Evolutionary conservation across 1,140 invertebrate species (phyloP).

Genomic region (Battus philenor): DNA sequence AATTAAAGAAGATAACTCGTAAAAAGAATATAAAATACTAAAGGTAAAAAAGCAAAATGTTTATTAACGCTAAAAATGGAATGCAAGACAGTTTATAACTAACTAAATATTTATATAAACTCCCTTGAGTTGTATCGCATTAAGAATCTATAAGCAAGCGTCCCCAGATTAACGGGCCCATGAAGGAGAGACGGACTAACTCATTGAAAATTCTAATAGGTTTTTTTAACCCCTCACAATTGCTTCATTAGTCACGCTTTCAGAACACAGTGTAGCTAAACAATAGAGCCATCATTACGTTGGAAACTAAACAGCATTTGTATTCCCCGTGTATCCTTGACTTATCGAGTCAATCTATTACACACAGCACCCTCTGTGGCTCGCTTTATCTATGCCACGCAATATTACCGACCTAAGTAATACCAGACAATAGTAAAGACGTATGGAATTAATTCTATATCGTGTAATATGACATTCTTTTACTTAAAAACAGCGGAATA

Average conservation of each 20-base stretch:
- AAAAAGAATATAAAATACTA: too few relatives aligned
- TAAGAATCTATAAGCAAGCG: neutral
- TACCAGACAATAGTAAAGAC: conserved; percentile 28
- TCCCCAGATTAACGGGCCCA: conserved; percentile 11
- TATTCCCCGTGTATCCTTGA: conserved; percentile 5
- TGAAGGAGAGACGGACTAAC: conserved; percentile 11
- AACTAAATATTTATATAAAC: too few relatives aligned
- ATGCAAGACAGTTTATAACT: too few relatives aligned
- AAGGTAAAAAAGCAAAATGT: too few relatives aligned
- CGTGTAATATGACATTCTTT: conserved; percentile 42
- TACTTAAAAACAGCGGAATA: conserved; percentile 17
- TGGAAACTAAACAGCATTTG: conserved; percentile 6
- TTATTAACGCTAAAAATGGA: too few relatives aligned
- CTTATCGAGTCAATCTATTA: conserved; percentile 2
- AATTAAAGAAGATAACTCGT: too few relatives aligned
- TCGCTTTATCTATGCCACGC: conserved; percentile 1
- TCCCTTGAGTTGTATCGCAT: too few relatives aligned
- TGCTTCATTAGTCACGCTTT: conserved; percentile 16
- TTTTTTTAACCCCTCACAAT: conserved; percentile 14
- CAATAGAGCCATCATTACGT: conserved; percentile 14
- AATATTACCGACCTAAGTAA: conserved; percentile 18
- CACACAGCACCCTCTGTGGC: conserved; percentile 2
- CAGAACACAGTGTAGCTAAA: conserved; percentile 13
- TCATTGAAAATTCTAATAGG: conserved; percentile 17
- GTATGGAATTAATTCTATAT: conserved; percentile 37